Evolutionary conservation across 2,888 invertebrate species (phyloP), one percentile per base, ranked within the genome.

Genomic region (Tipula vernalis): DNA sequence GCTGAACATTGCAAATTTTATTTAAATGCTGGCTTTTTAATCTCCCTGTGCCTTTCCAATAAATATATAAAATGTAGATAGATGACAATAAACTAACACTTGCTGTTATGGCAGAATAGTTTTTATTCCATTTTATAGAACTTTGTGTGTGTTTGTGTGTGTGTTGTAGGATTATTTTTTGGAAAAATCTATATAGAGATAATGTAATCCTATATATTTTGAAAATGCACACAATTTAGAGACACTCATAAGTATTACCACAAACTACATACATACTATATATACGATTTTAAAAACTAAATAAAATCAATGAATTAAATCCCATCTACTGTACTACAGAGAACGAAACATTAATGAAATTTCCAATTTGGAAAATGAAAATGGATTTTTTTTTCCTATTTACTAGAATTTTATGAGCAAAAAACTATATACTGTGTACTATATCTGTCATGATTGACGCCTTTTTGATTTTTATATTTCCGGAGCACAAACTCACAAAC

Each of bases 311-410:
- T 57, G 71, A 71, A 71, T 28, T 28, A 71, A 71, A 71, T 28
- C 71, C 71, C 12, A 44, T 44, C 44, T 10, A 12, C 28, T 44
- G 10, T 44, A 44, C 44, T 10, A 44, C 8, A 44, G 10, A 44
- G 10, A 39, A 3, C 5, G 39, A 39, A 3, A 39, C 71, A 71
- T 71, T 71, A 12, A 28, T 28, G 28, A 28, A 71, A 28, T 71
- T 71, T 71, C 71, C 71, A 71, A 71, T 71, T 71, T 71, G 71
- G 71, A 71, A 71, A 71, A 71, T 71, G 71, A 71, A 71, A 71
- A 71, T 71, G 71, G 10, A 71, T 28, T n/a, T 71, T 28, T 15
- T 28, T 28, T 71, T 71, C 8, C 28, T 71, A 28, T 28, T 28
- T 71, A 12, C 28, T 13, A 71, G 10, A 71, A 28, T 71, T 71